Base-by-base conservation (phyloP, 53 echinoderm and acorn worm genomes). In the Luidia sarsii region DNA sequence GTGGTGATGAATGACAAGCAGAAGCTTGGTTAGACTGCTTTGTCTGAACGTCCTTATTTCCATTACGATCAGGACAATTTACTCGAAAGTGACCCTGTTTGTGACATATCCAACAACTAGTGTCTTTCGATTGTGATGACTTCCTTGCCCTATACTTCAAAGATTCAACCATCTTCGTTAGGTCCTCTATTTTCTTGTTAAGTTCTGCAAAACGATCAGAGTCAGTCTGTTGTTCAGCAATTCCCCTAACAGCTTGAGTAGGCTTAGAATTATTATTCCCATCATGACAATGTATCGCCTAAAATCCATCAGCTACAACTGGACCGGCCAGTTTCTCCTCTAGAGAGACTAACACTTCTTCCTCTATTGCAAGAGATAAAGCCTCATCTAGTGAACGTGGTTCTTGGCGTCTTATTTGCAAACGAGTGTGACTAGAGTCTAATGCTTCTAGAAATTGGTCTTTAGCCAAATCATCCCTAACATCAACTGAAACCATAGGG, bases 391-490 rank as follows among this genome's bases (percentile, higher is more conserved):
- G 64, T 11, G 38, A 35, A 16, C 19, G 3, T 24, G 68, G 68
- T 25, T 68, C 48, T 27, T 45, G 6, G 8, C 68, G 68, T 29
- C 68, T 46, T 3, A 68, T 27, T 11, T 68, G 45, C 3, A 68
- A 48, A 32, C 68, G 68, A 48, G 68, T 68, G 29, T 27, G 19
- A 33, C 68, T 29, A 21, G 68, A 49, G 28, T 68, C 68, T 29
- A 68, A 68, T 13, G 68, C 68, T 30, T 68, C 49, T 13, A 68
- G 15, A 45, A 68, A 68, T 30, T 68, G 49, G 48, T 48, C 68
- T 48, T 68, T 68, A 0, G 68, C 68, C 23, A 68, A 19, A 24
- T 68, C 68, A 23, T 68, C 68, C 45, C 48, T 19, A 9, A 68
- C 48, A 22, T 1, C 28, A 1, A 23, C 9, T 28, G 68, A 31